A percentile compares a stretch with the other conserved stretches of the same genome.
Evolutionary conservation across 2,113 vertebrate species (phyloP).

Genomic region (Tympanuchus pallidicinctus): DNA sequence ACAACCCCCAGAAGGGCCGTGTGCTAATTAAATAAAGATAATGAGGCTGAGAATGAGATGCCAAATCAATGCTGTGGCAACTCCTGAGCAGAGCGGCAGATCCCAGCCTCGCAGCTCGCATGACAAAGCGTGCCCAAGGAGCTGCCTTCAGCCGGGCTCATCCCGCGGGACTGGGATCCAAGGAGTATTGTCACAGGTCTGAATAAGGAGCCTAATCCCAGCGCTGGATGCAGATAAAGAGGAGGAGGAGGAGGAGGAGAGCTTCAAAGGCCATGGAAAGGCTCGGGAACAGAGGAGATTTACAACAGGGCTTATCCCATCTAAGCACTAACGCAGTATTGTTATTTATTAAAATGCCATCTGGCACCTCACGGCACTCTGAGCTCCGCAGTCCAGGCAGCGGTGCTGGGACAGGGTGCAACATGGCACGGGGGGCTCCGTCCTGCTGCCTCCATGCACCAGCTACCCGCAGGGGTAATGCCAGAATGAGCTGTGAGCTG

Average conservation of each 20-base stretch:
- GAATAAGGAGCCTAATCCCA: constrained; percentile 48
- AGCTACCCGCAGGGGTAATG: neutral
- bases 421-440: neutral
- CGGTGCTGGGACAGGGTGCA: neutral
- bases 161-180: constrained; percentile 28
- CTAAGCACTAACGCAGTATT: constrained; percentile 58
- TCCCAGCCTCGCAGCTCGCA: constrained; percentile 33
- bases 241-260: constrained; percentile 7
- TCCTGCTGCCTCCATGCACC: neutral
- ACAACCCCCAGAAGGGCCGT: constrained; percentile 55
- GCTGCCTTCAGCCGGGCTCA: constrained; percentile 25
- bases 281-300: constrained; percentile 63
- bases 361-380: constrained; percentile 23
- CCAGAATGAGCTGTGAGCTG: neutral
- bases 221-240: constrained; percentile 56
- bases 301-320: constrained; percentile 70
- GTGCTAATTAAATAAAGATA: constrained; percentile 71
- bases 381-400: neutral
- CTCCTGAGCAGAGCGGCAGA: constrained; percentile 38
- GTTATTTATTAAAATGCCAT: constrained; percentile 71
- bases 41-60: constrained; percentile 68
- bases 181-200: constrained; percentile 45
- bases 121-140: constrained; percentile 58
- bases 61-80: constrained; percentile 71
- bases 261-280: constrained; percentile 71